These are phyloP conservation scores for Scrobipalpa costella DNA, from an alignment of 2,888 invertebrate genomes.

Conservation along the genomic window DNA sequence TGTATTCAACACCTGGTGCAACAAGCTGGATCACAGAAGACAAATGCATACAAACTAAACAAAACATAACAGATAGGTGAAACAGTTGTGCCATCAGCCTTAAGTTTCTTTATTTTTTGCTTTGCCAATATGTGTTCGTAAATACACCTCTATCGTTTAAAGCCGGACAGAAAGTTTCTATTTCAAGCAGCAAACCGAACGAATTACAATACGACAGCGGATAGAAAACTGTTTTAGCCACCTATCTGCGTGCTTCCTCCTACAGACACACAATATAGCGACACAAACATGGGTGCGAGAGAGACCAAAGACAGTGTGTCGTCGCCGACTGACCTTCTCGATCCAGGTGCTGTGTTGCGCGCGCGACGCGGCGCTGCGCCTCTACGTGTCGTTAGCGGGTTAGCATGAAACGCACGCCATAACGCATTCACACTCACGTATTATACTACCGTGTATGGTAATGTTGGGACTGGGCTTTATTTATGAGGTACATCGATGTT, in stretches of 20 bases:
- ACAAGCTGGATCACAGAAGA: slow-evolving; percentile 2
- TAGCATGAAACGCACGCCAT: slow-evolving; percentile 76
- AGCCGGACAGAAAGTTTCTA: too few relatives aligned
- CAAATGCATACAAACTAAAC: neutral
- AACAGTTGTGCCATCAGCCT: neutral
- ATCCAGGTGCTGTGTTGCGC: slow-evolving; percentile 89
- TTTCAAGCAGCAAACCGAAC: neutral
- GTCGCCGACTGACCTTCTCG: slow-evolving; percentile 86
- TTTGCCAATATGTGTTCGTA: neutral
- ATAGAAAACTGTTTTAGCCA: neutral
- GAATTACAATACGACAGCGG: neutral
- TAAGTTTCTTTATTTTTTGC: neutral
- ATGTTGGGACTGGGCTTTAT: slow-evolving; percentile 26
- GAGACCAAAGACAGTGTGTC: slow-evolving; percentile 16
- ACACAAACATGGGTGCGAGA: slow-evolving; percentile 21
- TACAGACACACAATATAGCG: slow-evolving; percentile 12
- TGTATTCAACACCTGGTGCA: neutral
- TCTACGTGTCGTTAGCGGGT: slow-evolving; percentile 80
- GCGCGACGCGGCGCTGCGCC: slow-evolving; percentile 73
- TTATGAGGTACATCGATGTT: neutral
- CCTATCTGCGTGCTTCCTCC: neutral
- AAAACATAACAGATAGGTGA: neutral
- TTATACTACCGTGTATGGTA: slow-evolving; percentile 45
- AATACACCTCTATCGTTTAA: too few relatives aligned
- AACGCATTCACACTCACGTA: slow-evolving; percentile 70